Evolutionary conservation across 2,113 vertebrate genomes (phyloP).

Genomic region (Lipophrys pholis): DNA sequence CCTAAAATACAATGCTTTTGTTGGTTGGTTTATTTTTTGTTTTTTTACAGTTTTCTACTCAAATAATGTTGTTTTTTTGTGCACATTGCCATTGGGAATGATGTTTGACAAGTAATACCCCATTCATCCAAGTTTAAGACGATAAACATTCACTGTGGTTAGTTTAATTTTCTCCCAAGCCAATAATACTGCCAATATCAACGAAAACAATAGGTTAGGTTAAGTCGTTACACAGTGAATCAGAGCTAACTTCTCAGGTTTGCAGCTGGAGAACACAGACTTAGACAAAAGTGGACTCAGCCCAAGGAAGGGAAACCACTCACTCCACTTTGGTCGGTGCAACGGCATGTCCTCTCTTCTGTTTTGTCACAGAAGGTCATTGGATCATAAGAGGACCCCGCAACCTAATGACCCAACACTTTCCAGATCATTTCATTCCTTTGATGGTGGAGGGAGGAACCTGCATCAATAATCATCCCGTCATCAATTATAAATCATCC

Average conservation of each 20-base stretch:
- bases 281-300: slow-evolving; percentile 39
- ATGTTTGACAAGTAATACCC: not conserved
- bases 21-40: no score
- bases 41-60: not conserved
- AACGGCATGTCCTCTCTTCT: slow-evolving; percentile 55
- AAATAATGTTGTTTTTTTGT: not conserved
- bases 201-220: slow-evolving; percentile 9
- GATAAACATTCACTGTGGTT: not conserved
- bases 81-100: not conserved
- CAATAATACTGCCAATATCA: not conserved
- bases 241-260: slow-evolving; percentile 47
- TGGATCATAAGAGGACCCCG: slow-evolving; percentile 37
- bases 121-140: not conserved
- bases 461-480: slow-evolving; percentile 59
- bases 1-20: slow-evolving; percentile 9
- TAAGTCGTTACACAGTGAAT: slow-evolving; percentile 32
- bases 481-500: slow-evolving; percentile 76
- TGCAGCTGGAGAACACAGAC: slow-evolving; percentile 3
- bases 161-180: not conserved
- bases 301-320: slow-evolving; percentile 33
- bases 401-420: slow-evolving; percentile 64
- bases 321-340: slow-evolving; percentile 45
- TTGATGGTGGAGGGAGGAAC: slow-evolving; percentile 44
- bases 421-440: slow-evolving; percentile 71
- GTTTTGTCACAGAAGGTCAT: slow-evolving; percentile 57